phyloP scores from a whole-genome alignment of 2,797 vertebrate species.

The Moxostoma hubbsi region DNA sequence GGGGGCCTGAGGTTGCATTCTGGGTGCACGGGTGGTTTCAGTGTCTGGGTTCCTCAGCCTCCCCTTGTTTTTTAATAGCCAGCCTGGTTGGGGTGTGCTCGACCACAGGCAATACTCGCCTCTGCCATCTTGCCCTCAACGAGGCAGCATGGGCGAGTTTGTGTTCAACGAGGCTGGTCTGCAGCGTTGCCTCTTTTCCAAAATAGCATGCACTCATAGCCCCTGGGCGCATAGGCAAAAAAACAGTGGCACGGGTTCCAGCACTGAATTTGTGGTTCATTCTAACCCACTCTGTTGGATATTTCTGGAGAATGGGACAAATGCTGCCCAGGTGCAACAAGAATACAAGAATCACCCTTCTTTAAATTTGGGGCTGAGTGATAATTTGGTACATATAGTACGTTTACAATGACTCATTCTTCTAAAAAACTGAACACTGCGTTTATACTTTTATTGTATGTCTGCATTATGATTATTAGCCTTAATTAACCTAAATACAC shows the following conservation, averaged over 20 bases:
- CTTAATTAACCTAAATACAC: no score
- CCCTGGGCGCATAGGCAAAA: constrained; percentile 35
- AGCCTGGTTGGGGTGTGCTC: constrained; percentile 78
- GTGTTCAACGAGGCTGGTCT: constrained; percentile 58
- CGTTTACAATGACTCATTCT: no score
- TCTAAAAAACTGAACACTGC: no score
- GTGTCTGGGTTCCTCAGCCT: constrained; percentile 74
- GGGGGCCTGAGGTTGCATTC: constrained; percentile 61
- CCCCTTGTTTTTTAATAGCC: constrained; percentile 79
- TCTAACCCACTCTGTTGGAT: constrained; percentile 55
- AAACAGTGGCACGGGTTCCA: constrained; percentile 28
- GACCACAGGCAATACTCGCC: constrained; percentile 75
- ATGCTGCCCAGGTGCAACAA: constrained; percentile 41
- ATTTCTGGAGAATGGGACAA: constrained; percentile 61
- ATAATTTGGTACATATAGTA: constrained; percentile 19
- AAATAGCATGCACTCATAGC: constrained; percentile 58
- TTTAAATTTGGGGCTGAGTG: constrained; percentile 22
- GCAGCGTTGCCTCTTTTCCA: constrained; percentile 51
- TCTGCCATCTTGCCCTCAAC: constrained; percentile 74
- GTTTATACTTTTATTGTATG: no score
- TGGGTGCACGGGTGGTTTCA: constrained; percentile 72
- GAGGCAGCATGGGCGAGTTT: constrained; percentile 52
- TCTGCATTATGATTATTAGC: background rate
- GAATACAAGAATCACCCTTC: background rate
- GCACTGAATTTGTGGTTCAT: constrained; percentile 46